phyloP scores from a whole-genome alignment of 1,140 invertebrate genomes.

The Yoshiicerus persimilis region DNA sequence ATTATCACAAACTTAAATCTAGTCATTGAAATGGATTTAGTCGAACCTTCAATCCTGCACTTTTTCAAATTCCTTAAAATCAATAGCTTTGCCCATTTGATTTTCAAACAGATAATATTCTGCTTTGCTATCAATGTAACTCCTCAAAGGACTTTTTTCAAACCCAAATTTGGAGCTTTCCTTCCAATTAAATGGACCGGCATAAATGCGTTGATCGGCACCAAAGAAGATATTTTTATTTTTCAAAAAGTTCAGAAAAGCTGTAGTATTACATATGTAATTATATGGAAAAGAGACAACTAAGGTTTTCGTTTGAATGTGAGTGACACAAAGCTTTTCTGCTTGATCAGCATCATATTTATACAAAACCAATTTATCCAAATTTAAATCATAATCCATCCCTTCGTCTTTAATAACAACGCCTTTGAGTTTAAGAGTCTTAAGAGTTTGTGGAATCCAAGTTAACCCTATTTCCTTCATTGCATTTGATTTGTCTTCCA shows the following conservation, averaged over 20 bases:
- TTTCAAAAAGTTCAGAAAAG: neutral
- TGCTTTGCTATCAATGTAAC: neutral
- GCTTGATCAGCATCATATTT: neutral
- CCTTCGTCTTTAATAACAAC: neutral
- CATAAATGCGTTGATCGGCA: neutral
- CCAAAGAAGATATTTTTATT: neutral
- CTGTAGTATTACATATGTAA: too few relatives aligned
- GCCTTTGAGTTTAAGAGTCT: neutral
- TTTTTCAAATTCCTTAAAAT: neutral
- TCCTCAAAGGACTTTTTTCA: neutral
- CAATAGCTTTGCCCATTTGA: neutral
- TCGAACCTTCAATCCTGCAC: too few relatives aligned
- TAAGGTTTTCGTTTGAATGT: neutral
- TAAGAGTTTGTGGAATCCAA: neutral
- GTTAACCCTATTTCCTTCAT: neutral
- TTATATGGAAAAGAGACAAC: neutral
- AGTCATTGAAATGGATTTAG: too few relatives aligned
- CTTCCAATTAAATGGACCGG: neutral
- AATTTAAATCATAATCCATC: too few relatives aligned
- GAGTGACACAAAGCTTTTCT: neutral
- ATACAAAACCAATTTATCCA: neutral
- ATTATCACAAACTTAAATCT: too few relatives aligned
- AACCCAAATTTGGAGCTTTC: neutral
- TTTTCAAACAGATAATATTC: neutral
- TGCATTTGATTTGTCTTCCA: neutral